Percentiles rank a stretch among this genome's conserved stretches.
These are phyloP conservation scores for Oppia nitens DNA, from an alignment of 1,140 invertebrate species.

Conservation along the genomic window DNA sequence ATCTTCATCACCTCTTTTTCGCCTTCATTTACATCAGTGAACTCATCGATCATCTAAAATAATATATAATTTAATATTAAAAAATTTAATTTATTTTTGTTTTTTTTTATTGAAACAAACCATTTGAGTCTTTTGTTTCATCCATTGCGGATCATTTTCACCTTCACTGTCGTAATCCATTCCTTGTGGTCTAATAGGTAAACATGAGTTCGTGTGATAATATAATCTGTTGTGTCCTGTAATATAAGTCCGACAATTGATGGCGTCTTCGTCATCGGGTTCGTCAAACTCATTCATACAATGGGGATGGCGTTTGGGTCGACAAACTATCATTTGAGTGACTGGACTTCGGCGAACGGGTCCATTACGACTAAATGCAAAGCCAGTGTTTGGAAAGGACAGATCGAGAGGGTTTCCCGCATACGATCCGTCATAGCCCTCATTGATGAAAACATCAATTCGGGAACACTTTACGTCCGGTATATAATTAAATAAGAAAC, in stretches of 20 bases:
- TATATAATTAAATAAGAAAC: slow-evolving; percentile 81
- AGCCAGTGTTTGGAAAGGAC: slow-evolving; percentile 44
- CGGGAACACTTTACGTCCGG: slow-evolving; percentile 62
- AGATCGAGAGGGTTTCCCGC: slow-evolving; percentile 83
- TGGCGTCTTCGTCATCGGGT: neutral
- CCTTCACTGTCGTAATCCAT: slow-evolving; percentile 83
- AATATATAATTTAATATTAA: slow-evolving; percentile 26
- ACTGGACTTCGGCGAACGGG: slow-evolving; percentile 66
- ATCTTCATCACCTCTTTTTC: slow-evolving; percentile 97
- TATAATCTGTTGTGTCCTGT: slow-evolving; percentile 47
- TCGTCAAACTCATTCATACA: neutral
- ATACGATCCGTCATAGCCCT: slow-evolving; percentile 85
- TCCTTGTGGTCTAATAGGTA: slow-evolving; percentile 83
- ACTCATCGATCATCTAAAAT: slow-evolving; percentile 90
- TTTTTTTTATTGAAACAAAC: slow-evolving; percentile 32
- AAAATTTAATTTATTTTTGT: too few relatives aligned
- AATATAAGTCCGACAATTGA: neutral
- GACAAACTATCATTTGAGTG: slow-evolving; percentile 73
- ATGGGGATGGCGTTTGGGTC: slow-evolving; percentile 8
- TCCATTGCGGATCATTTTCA: slow-evolving; percentile 84
- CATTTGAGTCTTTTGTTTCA: slow-evolving; percentile 63
- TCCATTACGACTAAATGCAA: slow-evolving; percentile 51
- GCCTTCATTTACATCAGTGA: slow-evolving; percentile 94
- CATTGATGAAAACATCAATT: slow-evolving; percentile 88
- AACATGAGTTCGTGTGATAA: slow-evolving; percentile 78